Percentiles rank a stretch among this genome's conserved stretches.
Conservation (phyloP, 2,888 invertebrate genomes). For the Hydroisotoma schaefferi region DNA sequence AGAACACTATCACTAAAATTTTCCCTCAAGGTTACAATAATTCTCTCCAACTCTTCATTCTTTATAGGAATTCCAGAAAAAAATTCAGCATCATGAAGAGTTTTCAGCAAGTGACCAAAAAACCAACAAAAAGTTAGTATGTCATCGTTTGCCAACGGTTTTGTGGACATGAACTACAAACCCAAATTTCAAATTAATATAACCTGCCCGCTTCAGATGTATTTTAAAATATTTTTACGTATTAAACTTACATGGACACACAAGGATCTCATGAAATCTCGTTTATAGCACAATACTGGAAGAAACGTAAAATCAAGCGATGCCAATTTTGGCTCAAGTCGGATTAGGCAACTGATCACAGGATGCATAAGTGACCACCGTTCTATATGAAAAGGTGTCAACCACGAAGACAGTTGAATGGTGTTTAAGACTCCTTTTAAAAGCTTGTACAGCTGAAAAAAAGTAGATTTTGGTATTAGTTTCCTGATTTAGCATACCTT, state of each 20-base stretch:
- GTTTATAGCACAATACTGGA: conserved; percentile 20
- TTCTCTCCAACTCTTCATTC: conserved; percentile 50
- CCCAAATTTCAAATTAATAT: not conserved
- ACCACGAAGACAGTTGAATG: conserved; percentile 15
- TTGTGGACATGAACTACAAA: conserved; percentile 16
- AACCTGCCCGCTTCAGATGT: not conserved
- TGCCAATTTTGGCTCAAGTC: conserved; percentile 52
- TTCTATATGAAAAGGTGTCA: conserved; percentile 10
- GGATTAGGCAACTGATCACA: conserved; percentile 31
- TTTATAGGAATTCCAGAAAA: conserved; percentile 52
- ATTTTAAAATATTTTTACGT: not conserved
- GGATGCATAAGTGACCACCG: conserved; percentile 25
- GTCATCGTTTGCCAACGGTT: conserved; percentile 17
- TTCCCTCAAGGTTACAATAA: conserved; percentile 1
- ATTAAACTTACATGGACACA: conserved; percentile 22
- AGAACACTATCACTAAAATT: conserved; percentile 4
- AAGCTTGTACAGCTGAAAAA: conserved; percentile 22
- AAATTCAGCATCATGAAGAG: conserved; percentile 82
- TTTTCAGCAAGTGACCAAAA: conserved; percentile 73
- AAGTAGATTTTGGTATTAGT: conserved; percentile 4
- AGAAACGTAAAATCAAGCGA: conserved; percentile 51
- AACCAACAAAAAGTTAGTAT: conserved; percentile 70
- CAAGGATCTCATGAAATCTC: conserved; percentile 25
- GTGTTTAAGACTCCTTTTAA: conserved; percentile 23
- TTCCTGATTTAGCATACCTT: not conserved